Percentiles rank a stretch among this genome's conserved stretches.
phyloP scores from a whole-genome alignment of 2,797 vertebrate species.

The Moxostoma hubbsi region DNA sequence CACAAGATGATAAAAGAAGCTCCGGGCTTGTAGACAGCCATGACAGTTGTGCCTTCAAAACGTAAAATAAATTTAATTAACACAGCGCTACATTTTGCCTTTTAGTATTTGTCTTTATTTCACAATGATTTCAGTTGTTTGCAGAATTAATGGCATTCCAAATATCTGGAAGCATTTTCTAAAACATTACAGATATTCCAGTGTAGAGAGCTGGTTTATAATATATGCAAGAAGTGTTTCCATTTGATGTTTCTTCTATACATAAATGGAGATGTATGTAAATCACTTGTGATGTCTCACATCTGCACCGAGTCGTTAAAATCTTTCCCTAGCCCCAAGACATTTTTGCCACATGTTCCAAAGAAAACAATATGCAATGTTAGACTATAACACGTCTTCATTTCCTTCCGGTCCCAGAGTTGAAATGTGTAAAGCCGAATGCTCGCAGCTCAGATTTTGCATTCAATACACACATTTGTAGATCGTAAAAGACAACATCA shows the following conservation, averaged over 20 bases:
- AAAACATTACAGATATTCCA: slow-evolving; percentile 7
- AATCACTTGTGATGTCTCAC: slow-evolving; percentile 13
- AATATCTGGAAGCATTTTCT: slow-evolving; percentile 70
- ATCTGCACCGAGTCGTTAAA: slow-evolving; percentile 37
- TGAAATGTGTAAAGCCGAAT: not conserved
- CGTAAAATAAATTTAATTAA: too few relatives aligned
- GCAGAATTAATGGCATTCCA: not conserved
- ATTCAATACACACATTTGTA: not conserved
- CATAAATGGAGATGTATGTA: not conserved
- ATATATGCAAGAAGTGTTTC: not conserved
- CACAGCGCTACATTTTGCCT: too few relatives aligned
- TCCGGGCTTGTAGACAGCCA: too few relatives aligned
- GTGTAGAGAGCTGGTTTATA: slow-evolving; percentile 6
- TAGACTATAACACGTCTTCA: slow-evolving; percentile 13
- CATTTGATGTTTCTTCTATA: slow-evolving; percentile 5
- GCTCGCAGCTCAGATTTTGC: not conserved
- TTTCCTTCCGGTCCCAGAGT: not conserved
- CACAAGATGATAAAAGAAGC: too few relatives aligned
- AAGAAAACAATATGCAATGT: slow-evolving; percentile 5
- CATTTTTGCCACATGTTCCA: slow-evolving; percentile 45
- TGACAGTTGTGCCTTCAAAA: too few relatives aligned
- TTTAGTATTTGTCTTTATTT: too few relatives aligned
- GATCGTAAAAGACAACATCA: not conserved
- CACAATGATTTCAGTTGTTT: too few relatives aligned
- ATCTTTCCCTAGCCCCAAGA: slow-evolving; percentile 37